A percentile compares a stretch with the other conserved stretches of the same genome.
phyloP scores from a whole-genome alignment of 2,888 invertebrate genomes.

The Ennomos fuscantarius region DNA sequence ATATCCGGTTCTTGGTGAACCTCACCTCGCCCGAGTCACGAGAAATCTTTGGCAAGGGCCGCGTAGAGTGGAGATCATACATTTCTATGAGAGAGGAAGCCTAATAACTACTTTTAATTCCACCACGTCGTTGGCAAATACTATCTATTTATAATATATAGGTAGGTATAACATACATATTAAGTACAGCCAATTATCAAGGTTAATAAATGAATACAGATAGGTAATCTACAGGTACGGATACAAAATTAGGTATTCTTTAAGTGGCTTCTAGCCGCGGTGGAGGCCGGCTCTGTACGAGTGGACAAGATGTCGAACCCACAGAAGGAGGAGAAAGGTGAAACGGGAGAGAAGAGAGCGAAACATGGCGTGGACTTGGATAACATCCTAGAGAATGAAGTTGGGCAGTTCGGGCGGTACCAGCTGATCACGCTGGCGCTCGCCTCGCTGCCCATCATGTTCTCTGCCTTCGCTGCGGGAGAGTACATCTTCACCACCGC shows the following conservation, averaged over 20 bases:
- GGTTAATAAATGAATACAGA: constrained; percentile 13
- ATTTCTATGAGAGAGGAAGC: too few relatives aligned
- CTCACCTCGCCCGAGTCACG: too few relatives aligned
- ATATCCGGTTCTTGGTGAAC: too few relatives aligned
- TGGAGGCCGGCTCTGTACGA: constrained; percentile 3
- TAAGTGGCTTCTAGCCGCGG: constrained; percentile 12
- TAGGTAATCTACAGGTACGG: constrained; percentile 16
- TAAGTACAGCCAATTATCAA: constrained; percentile 9
- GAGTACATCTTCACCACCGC: constrained; percentile 79
- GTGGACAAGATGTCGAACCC: constrained; percentile 46
- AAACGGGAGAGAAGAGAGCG: constrained; percentile 31
- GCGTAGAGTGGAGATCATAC: too few relatives aligned
- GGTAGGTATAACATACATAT: too few relatives aligned
- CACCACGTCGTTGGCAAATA: too few relatives aligned
- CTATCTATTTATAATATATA: too few relatives aligned
- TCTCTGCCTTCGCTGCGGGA: constrained; percentile 74
- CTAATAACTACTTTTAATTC: too few relatives aligned
- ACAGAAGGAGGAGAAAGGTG: constrained; percentile 46
- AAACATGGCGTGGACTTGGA: constrained; percentile 63
- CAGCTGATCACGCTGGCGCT: constrained; percentile 68
- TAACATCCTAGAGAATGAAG: constrained; percentile 66
- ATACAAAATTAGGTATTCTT: constrained; percentile 11
- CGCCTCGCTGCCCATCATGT: constrained; percentile 71
- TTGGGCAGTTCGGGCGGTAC: constrained; percentile 75
- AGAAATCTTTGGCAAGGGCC: too few relatives aligned